Base-by-base conservation (phyloP, 2,113 vertebrate genomes). In the Periophthalmodon schlosseri region DNA sequence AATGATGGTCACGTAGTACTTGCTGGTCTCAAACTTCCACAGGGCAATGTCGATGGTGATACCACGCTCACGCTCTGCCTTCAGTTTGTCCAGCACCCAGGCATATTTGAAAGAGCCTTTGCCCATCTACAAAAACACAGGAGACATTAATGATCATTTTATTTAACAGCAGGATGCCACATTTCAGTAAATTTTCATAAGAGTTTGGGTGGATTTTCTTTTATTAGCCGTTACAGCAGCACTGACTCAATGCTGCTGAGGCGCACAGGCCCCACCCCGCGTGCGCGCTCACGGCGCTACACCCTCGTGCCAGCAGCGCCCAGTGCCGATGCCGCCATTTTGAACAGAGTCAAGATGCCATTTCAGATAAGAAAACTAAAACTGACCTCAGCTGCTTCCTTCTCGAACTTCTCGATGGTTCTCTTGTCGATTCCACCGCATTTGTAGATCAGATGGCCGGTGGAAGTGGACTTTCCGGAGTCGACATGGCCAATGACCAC, bases 401-500 rank as follows among this genome's bases (percentile, higher is more conserved):
- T 95, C 92, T 95, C 94, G 77, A 95, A 95, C 91, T 95, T 95
- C 87, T 95, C 94, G 88, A 95, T 95, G 84, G 93, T 94, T 87
- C 94, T 90, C 88, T 95, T 95, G 91, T 95, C 94, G 84, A 95
- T 95, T 61, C 94, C 94, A 7, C 94, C 94, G 87, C 94, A 95
- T 71, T 95, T 95, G 93, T 95, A 95, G 91, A 95, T 95, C 77
- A 95, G 28, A 75, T 95, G 94, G 0, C 94, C 94, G 86, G 94
- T 95, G 63, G 94, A 91, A 69, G 94, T 95, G 47, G 94, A 95
- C 89, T 95, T 95, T 65, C 94, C 94, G 76, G 94, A 95, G 92
- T 95, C 94, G 91, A 95, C 94, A 91, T 95, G 94, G 88, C 94
- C 94, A 75, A 95, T 95, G 84, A 95, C 94, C 93, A 95, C 94